Base-by-base conservation (phyloP, 1,140 invertebrate genomes). In the Nymphalis io region DNA sequence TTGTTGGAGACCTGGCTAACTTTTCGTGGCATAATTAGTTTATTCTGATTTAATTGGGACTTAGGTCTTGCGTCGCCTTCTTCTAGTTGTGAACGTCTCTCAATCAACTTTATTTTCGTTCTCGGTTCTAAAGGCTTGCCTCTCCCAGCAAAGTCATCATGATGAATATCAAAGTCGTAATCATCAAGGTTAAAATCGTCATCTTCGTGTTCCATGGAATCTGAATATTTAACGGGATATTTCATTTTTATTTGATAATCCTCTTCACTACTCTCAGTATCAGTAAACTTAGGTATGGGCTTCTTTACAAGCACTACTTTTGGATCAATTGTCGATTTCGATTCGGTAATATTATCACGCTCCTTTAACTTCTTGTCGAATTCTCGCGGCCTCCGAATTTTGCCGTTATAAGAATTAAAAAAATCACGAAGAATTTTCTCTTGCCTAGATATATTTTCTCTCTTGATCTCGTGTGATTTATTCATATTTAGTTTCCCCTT, bases 101-200 rank as follows among this genome's bases (percentile, higher is more conserved):
- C 66, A 61, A 53, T 60, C 38, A 61, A 51, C 53, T 79, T 79
- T 6, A 57, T n/a, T 67, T 81, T 85, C 11, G 44, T 60, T 62
- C 80, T 80, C 1, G 88, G 85, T 64, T 82, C 75, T 15, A 83
- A 57, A 15, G 81, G 85, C 60, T 90, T 90, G 0, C 83, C 75
- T 73, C 85, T 78, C 0, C 82, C 79, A n/a, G 73, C 62, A 27
- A 80, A 90, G 66, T 90, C 88, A 44, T 90, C 88, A 55, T 89
- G 88, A 68, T 85, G 83, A 1, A 88, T 70, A 68, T 89, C 88
- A 62, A 90, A 90, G 42, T 90, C 88, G 18, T 90, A 90, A 58
- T 90, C 88, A 40, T 87, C 80, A 16, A 89, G 33, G 74, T 83
- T 88, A 51, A 88, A 89, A 64, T 90, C 88, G 72, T 89, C 87